phyloP scores from a whole-genome alignment of 2,888 invertebrate genomes.

The Pherbina coryleti region DNA sequence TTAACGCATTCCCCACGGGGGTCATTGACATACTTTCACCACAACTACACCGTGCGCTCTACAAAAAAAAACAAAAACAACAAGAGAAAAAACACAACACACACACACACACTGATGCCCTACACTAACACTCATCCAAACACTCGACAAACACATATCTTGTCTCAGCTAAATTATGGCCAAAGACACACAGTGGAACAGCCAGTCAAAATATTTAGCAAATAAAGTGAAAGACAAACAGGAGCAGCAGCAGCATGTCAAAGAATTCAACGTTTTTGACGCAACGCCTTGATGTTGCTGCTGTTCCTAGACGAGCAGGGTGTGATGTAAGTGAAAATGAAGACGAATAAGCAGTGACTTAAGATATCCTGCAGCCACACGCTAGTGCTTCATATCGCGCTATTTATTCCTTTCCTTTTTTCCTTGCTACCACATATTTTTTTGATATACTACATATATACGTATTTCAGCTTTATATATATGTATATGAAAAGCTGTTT shows the following conservation, averaged over 20 bases:
- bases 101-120: not conserved
- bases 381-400: not conserved
- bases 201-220: too few species aligned
- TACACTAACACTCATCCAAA: not conserved
- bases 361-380: too few species aligned
- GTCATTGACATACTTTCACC: conserved; percentile 48
- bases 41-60: too few species aligned
- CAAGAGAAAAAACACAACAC: too few species aligned
- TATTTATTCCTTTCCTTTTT: too few species aligned
- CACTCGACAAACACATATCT: not conserved
- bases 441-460: too few species aligned
- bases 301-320: not conserved
- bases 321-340: not conserved
- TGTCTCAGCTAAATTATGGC: too few species aligned
- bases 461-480: not conserved
- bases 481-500: not conserved
- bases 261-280: too few species aligned
- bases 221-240: too few species aligned
- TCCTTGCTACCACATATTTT: too few species aligned
- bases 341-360: not conserved
- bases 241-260: too few species aligned
- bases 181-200: too few species aligned
- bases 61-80: not conserved
- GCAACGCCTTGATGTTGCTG: not conserved
- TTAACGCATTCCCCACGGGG: conserved; percentile 48